Conservation (phyloP, 2,797 vertebrate genomes). For the Apogon talboti region DNA sequence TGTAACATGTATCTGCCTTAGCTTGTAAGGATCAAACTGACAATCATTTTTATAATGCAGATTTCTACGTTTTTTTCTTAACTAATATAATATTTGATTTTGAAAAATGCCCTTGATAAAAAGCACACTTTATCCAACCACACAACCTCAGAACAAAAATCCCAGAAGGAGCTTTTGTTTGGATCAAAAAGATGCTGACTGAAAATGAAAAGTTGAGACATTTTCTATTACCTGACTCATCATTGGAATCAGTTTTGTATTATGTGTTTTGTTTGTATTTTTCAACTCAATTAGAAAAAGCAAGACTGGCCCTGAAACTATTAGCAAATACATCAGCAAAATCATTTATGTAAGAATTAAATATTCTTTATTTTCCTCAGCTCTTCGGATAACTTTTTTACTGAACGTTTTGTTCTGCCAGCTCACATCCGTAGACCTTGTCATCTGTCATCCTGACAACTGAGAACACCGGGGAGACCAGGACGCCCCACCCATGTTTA, state of each 20-base stretch:
- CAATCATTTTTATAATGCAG: background rate
- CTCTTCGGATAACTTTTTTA: background rate
- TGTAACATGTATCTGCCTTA: background rate
- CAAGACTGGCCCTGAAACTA: background rate
- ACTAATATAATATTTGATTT: conserved; percentile 2
- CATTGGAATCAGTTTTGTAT: too few species aligned
- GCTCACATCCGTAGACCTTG: conserved; percentile 15
- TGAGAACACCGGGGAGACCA: conserved; percentile 31
- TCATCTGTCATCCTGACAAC: conserved; percentile 25
- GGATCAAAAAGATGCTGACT: background rate
- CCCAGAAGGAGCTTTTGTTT: background rate
- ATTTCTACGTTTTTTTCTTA: background rate
- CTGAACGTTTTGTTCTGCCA: conserved; percentile 12
- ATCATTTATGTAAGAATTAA: background rate
- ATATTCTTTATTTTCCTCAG: background rate
- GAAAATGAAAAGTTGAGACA: background rate
- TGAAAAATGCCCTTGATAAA: background rate
- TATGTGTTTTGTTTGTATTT: background rate
- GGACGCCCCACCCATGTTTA: conserved; percentile 14
- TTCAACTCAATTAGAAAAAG: background rate
- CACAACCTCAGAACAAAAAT: background rate
- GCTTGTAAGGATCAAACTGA: background rate
- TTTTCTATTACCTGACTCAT: too few species aligned
- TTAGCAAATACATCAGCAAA: background rate
- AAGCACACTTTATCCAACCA: background rate